These are phyloP conservation scores for Sminthurinus aureus DNA, from an alignment of 2,888 invertebrate species.

Conservation along the genomic window DNA sequence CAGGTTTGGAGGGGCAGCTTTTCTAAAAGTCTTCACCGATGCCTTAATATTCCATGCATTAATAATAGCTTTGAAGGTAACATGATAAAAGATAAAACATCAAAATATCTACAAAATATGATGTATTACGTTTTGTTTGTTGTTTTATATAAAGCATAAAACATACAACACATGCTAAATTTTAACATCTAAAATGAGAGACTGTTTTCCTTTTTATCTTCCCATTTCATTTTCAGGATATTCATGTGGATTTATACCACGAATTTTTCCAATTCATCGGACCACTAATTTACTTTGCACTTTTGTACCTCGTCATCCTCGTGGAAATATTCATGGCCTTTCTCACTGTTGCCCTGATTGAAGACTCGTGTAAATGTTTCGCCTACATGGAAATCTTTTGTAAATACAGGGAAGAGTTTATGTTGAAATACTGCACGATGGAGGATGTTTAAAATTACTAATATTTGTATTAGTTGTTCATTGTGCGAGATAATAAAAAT, in stretches of 20 bases:
- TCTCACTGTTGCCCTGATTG: neutral
- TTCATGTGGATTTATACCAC: neutral
- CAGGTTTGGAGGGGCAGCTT: neutral
- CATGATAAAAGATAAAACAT: too few species aligned
- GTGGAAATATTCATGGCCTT: neutral
- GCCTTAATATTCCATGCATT: neutral
- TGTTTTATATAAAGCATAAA: neutral
- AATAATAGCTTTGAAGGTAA: neutral
- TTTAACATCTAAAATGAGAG: neutral
- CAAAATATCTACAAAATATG: neutral
- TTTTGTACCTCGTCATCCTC: neutral
- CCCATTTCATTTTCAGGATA: neutral
- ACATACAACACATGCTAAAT: too few species aligned
- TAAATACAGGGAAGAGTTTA: neutral
- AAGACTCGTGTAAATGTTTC: neutral
- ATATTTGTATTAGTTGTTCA: too few species aligned
- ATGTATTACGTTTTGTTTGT: neutral
- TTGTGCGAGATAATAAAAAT: too few species aligned
- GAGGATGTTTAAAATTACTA: neutral
- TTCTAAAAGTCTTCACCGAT: neutral
- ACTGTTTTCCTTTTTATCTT: neutral
- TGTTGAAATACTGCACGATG: neutral
- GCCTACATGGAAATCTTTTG: neutral
- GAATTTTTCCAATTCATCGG: constrained; percentile 5
- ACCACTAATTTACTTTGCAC: constrained; percentile 4